Evolutionary conservation across 2,888 invertebrate genomes (phyloP).

Genomic region (Nomada ruficornis): DNA sequence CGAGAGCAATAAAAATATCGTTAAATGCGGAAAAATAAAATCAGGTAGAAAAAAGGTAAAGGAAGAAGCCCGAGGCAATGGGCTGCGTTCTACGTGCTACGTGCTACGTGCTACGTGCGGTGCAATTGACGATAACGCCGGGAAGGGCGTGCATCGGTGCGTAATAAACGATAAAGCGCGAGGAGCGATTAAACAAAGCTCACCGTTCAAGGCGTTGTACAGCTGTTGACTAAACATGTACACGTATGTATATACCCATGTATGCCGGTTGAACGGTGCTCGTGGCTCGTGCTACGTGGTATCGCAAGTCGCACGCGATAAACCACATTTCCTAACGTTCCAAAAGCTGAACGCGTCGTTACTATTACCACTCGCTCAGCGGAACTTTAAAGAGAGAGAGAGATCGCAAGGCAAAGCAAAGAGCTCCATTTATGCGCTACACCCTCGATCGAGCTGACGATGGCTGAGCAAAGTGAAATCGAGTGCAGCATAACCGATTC

Average conservation of each 20-base stretch:
- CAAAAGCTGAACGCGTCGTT: neutral
- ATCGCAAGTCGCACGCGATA: slow-evolving; percentile 14
- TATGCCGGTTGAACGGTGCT: slow-evolving; percentile 22
- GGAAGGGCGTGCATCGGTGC: slow-evolving; percentile 23
- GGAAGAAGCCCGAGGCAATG: no score
- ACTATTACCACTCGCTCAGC: neutral
- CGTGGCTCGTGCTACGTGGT: neutral
- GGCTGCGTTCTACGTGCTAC: neutral
- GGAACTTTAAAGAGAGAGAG: neutral
- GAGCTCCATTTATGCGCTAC: no score
- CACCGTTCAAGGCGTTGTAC: slow-evolving; percentile 39
- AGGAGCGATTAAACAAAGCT: slow-evolving; percentile 53
- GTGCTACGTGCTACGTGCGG: neutral
- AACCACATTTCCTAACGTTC: neutral
- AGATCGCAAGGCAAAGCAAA: neutral
- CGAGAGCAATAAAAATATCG: neutral
- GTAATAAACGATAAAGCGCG: slow-evolving; percentile 45
- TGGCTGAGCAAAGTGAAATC: neutral
- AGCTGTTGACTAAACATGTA: slow-evolving; percentile 44
- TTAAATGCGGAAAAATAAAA: neutral
- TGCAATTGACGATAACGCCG: neutral
- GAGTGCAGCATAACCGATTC: neutral
- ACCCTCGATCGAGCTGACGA: no score
- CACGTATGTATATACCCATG: no score
- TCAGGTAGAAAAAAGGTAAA: neutral